Base-by-base conservation (phyloP, 2,888 invertebrate genomes). In the Ophion ellenae region DNA sequence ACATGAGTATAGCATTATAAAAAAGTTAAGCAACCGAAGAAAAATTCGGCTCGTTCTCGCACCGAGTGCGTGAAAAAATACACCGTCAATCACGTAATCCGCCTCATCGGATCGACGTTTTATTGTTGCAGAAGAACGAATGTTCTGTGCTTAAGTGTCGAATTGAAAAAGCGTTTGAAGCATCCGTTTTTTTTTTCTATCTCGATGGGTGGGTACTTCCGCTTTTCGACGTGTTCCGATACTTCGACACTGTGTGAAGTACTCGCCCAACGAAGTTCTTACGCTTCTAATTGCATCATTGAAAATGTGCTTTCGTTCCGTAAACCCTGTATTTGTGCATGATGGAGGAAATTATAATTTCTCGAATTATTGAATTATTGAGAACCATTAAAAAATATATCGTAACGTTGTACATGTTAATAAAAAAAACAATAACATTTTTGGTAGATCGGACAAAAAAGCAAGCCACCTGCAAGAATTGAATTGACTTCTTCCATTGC, bases 71-170 rank as follows among this genome's bases (percentile, higher is more conserved):
- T n/a, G 20, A 45, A 79, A 77, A 79, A 61, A 79, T 17, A 73
- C 20, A 36, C 17, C 74, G 36, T 59, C 45, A 80, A 75, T 85
- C 69, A 85, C 85, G 83, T 85, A 85, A 85, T 69, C 57, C 70
- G 70, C 53, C 73, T 45, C 61, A 76, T 59, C 66, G 40, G 66
- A 83, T 83, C 71, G 61, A 76, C 82, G 79, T 20, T 67, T 81
- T 67, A 83, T 83, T 85, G 75, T 81, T 70, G 69, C 40, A 28
- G 64, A 45, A 70, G 67, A 59, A 82, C 71, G 71, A n/a, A n/a
- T 53, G n/a, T 66, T 61, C 76, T n/a, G 66, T 67, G 66, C 81
- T 73, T 70, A 59, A 79, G 20, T 69, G 57, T 53, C 71, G 71
- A 59, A 71, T 64, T 53, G 64, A 77, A 74, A 81, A 70, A 75